These are phyloP conservation scores for Pollenia griseotomentosa DNA, from an alignment of 2,888 invertebrate genomes.

Conservation along the genomic window DNA sequence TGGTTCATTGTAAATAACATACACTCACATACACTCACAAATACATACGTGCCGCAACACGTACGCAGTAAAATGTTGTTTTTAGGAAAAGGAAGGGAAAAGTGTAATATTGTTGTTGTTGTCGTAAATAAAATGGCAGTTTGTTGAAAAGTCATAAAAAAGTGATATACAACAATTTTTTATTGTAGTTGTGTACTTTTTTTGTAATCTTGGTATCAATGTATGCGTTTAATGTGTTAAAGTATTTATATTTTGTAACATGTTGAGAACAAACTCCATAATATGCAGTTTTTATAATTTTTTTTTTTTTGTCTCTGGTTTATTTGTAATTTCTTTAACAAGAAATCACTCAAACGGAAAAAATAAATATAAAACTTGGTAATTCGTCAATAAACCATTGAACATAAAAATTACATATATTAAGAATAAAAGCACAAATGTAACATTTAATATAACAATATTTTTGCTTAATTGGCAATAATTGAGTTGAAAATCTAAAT, in stretches of 20 bases:
- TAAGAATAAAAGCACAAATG: too few relatives aligned
- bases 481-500: too few relatives aligned
- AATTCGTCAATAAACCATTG: slow-evolving; percentile 16
- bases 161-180: slow-evolving; percentile 30
- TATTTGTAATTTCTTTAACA: too few relatives aligned
- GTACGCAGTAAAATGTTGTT: background rate
- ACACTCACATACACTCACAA: background rate
- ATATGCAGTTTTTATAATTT: too few relatives aligned
- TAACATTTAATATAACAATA: too few relatives aligned
- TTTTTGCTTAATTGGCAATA: too few relatives aligned
- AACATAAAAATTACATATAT: background rate
- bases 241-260: background rate
- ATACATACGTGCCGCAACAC: background rate
- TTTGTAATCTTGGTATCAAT: background rate
- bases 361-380: slow-evolving; percentile 13
- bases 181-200: slow-evolving; percentile 36
- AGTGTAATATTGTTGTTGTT: too few relatives aligned
- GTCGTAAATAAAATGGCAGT: slow-evolving; percentile 55
- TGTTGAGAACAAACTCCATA: too few relatives aligned
- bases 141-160: slow-evolving; percentile 59
- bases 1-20: slow-evolving; percentile 35
- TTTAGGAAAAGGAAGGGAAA: background rate
- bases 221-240: background rate
- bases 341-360: too few relatives aligned
- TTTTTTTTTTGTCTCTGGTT: too few relatives aligned